Evolutionary conservation across 2,113 vertebrate genomes (phyloP).

Genomic region (Orcinus orca): DNA sequence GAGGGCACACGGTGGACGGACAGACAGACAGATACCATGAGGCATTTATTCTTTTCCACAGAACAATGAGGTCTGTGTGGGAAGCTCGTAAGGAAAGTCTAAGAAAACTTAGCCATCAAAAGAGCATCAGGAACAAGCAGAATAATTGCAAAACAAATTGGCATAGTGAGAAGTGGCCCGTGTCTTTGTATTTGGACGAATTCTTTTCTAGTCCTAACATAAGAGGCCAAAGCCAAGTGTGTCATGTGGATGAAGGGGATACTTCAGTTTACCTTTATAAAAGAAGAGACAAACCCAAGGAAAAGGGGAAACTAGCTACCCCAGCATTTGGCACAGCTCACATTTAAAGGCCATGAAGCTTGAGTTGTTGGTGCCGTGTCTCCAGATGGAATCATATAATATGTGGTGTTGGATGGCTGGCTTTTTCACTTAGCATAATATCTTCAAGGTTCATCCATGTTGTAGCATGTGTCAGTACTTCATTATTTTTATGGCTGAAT

Average conservation of each 20-base stretch:
- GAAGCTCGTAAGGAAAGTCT: not conserved
- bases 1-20: not conserved
- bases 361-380: not conserved
- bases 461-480: not conserved
- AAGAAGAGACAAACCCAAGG: not conserved
- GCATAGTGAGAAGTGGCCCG: accelerated
- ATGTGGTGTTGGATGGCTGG: not conserved
- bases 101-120: not conserved
- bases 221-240: not conserved
- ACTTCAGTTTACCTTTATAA: not conserved
- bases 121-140: not conserved
- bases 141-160: not conserved
- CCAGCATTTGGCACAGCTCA: not conserved
- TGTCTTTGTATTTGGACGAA: not conserved
- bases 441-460: not conserved
- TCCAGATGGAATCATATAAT: not conserved
- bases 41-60: not conserved
- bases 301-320: not conserved
- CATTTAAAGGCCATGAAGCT: not conserved
- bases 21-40: not conserved
- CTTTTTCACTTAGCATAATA: not conserved
- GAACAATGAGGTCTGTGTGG: not conserved
- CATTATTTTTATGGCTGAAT: not conserved
- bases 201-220: not conserved
- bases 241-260: not conserved